Evolutionary conservation across 2,113 vertebrate species (phyloP).

Genomic region (Thymallus thymallus): DNA sequence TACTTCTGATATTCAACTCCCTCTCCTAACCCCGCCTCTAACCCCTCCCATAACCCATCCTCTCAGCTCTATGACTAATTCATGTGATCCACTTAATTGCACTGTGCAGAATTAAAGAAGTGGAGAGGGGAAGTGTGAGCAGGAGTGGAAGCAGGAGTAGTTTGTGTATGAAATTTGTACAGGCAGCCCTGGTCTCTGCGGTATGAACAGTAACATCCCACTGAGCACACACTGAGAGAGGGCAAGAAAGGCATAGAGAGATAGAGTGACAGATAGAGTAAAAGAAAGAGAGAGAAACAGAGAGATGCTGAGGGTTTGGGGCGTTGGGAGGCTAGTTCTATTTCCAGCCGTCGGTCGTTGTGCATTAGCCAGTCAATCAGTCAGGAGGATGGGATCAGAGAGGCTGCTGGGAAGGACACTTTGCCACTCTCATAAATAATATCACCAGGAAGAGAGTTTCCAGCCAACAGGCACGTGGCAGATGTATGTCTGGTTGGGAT

Average conservation of each 20-base stretch:
- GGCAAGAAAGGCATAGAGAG: background rate
- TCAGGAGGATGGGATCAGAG: constrained; percentile 76
- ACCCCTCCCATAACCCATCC: too few relatives aligned
- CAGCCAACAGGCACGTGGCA: constrained; percentile 62
- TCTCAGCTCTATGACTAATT: constrained; percentile 50
- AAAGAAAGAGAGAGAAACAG: constrained; percentile 35
- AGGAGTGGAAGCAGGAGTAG: constrained; percentile 6
- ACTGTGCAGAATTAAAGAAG: constrained; percentile 51
- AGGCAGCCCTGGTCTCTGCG: constrained; percentile 38
- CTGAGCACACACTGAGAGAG: constrained; percentile 49
- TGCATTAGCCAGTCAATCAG: constrained; percentile 76
- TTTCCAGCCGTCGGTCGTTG: constrained; percentile 76
- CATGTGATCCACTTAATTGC: constrained; percentile 56
- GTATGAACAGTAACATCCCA: constrained; percentile 54
- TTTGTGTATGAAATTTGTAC: constrained; percentile 36
- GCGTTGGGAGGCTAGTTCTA: constrained; percentile 59
- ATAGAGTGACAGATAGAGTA: constrained; percentile 20
- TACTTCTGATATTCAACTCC: too few relatives aligned
- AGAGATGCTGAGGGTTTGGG: constrained; percentile 51
- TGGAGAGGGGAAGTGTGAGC: too few relatives aligned
- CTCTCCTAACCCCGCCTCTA: too few relatives aligned
- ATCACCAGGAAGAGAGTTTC: constrained; percentile 69
- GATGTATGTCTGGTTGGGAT: constrained; percentile 64
- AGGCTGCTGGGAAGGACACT: constrained; percentile 69
- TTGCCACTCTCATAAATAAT: constrained; percentile 72